Evolutionary conservation across 2,113 vertebrate species (phyloP).

Genomic region (Microtus montanus): DNA sequence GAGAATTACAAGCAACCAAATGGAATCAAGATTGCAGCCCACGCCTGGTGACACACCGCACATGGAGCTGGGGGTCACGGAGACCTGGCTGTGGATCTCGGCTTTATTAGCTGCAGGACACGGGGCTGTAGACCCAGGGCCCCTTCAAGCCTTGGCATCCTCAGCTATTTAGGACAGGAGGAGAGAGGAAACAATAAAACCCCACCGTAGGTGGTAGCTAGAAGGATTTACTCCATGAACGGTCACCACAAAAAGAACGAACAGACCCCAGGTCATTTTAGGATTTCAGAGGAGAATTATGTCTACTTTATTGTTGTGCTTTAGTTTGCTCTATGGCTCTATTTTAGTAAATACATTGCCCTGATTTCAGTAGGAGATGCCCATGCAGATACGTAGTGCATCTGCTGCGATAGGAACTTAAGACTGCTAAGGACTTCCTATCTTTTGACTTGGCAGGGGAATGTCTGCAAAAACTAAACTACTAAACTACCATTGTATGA

Average conservation of each 20-base stretch:
- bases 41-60: background rate
- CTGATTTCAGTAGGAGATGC: background rate
- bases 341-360: background rate
- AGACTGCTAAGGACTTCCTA: background rate
- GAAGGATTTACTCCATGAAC: background rate
- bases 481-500: background rate
- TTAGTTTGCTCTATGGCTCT: background rate
- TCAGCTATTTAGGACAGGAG: background rate
- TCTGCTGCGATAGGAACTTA: background rate
- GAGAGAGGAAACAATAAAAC: background rate
- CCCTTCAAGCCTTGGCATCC: background rate
- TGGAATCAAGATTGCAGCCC: background rate
- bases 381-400: background rate
- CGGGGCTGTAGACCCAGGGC: background rate
- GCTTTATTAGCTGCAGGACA: background rate
- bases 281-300: background rate
- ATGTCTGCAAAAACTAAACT: background rate
- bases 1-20: slow-evolving; percentile 10
- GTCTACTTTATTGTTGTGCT: background rate
- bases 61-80: background rate
- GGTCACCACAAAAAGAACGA: background rate
- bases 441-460: background rate
- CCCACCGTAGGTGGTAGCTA: background rate
- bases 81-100: slow-evolving; percentile 10
- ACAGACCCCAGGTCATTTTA: background rate